Percentiles rank a stretch among this genome's conserved stretches.
Conservation (phyloP, 2,888 invertebrate genomes). For the Adelphocoris suturalis region DNA sequence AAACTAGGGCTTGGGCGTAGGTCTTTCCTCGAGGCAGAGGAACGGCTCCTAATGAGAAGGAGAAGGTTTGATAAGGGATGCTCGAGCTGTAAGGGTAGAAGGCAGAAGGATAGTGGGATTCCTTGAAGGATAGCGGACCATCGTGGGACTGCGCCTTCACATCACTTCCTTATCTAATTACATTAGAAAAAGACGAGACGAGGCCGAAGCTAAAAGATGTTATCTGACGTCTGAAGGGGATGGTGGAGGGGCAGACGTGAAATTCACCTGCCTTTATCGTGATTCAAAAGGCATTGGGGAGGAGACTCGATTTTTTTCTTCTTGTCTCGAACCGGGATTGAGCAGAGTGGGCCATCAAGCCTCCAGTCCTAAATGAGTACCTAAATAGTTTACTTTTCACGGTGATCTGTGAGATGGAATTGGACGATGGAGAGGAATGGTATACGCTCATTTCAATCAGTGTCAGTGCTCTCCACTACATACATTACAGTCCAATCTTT, state of each 20-base stretch:
- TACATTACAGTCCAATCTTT: too few species aligned
- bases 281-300: slow-evolving; percentile 22
- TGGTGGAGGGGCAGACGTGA: slow-evolving; percentile 25
- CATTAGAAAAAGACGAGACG: slow-evolving; percentile 40
- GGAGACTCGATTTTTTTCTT: slow-evolving; percentile 14
- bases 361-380: background rate
- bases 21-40: slow-evolving; percentile 36
- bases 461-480: too few species aligned
- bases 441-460: too few species aligned
- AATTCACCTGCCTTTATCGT: slow-evolving; percentile 43
- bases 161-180: slow-evolving; percentile 64
- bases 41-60: slow-evolving; percentile 50
- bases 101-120: slow-evolving; percentile 58
- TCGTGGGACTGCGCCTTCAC: slow-evolving; percentile 11
- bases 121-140: slow-evolving; percentile 69
- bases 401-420: too few species aligned
- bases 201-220: background rate
- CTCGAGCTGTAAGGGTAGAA: background rate
- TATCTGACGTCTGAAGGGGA: background rate
- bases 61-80: slow-evolving; percentile 57
- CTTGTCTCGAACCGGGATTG: background rate
- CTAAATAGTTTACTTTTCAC: slow-evolving; percentile 9
- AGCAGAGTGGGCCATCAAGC: background rate
- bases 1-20: slow-evolving; percentile 58
- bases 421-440: too few species aligned